Evolutionary conservation across 2,113 vertebrate genomes (phyloP).

Genomic region (Catharus minimus): DNA sequence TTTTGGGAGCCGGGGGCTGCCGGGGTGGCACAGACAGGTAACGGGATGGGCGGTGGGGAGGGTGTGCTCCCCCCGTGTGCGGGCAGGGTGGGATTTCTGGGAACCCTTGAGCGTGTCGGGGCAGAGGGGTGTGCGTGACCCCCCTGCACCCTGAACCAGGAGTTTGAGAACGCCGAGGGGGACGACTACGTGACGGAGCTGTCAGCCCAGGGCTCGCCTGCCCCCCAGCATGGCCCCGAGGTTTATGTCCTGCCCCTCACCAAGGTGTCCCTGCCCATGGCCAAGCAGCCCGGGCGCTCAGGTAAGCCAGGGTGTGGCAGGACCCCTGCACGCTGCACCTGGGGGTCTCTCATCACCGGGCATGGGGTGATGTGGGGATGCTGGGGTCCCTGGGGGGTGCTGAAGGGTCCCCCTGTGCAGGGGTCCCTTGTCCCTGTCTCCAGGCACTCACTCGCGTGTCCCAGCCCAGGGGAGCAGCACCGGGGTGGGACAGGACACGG

Average conservation of each 20-base stretch:
- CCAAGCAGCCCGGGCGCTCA: slow-evolving; percentile 87
- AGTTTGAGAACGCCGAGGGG: slow-evolving; percentile 91
- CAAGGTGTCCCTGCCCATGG: slow-evolving; percentile 88
- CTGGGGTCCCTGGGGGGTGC: background rate
- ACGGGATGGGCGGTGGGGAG: fast-evolving
- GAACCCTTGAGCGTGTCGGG: fast-evolving
- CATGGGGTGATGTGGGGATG: background rate
- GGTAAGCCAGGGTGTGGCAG: slow-evolving; percentile 69
- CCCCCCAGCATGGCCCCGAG: slow-evolving; percentile 83
- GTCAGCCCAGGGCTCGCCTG: slow-evolving; percentile 84
- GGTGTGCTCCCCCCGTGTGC: background rate
- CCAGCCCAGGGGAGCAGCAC: background rate
- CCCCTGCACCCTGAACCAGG: slow-evolving; percentile 64
- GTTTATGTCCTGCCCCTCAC: slow-evolving; percentile 95
- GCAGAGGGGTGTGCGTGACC: background rate
- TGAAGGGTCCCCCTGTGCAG: fast-evolving
- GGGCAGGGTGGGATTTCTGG: background rate
- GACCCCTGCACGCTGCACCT: fast-evolving
- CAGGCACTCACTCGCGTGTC: fast-evolving
- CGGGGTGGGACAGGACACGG: fast-evolving
- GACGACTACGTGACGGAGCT: slow-evolving; percentile 84
- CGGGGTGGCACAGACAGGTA: background rate
- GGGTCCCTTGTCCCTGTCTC: background rate
- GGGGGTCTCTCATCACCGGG: background rate
- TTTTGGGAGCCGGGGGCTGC: background rate